These are phyloP conservation scores for Corythaixoides concolor DNA, from an alignment of 2,113 vertebrate genomes.

Conservation along the genomic window DNA sequence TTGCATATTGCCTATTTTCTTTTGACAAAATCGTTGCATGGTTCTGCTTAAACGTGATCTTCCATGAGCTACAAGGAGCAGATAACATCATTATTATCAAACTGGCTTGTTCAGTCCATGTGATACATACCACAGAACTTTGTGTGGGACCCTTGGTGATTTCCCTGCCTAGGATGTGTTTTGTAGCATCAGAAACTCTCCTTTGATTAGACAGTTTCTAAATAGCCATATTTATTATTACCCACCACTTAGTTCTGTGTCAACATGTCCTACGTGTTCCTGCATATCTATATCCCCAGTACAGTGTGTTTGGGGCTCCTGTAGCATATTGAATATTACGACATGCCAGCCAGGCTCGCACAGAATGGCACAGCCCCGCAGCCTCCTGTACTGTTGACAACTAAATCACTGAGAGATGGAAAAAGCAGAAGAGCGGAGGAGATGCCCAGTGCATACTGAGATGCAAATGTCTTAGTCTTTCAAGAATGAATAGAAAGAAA, in stretches of 20 bases:
- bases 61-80: not conserved
- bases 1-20: not conserved
- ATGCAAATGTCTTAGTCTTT: not conserved
- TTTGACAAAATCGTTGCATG: not conserved
- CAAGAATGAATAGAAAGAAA: not conserved
- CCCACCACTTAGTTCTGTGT: not conserved
- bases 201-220: not conserved
- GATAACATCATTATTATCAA: not conserved
- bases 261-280: not conserved
- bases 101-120: not conserved
- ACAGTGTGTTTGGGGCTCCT: not conserved
- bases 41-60: not conserved
- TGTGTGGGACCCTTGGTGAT: fast-evolving
- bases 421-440: not conserved
- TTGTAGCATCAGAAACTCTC: not conserved
- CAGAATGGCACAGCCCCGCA: not conserved
- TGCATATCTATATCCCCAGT: not conserved
- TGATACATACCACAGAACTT: not conserved
- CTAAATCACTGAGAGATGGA: not conserved
- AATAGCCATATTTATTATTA: not conserved
- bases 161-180: not conserved
- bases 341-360: not conserved
- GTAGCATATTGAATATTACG: not conserved
- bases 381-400: not conserved
- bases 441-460: not conserved